phyloP scores from a whole-genome alignment of 1,140 invertebrate genomes.

The Drosophila tsacasi region DNA sequence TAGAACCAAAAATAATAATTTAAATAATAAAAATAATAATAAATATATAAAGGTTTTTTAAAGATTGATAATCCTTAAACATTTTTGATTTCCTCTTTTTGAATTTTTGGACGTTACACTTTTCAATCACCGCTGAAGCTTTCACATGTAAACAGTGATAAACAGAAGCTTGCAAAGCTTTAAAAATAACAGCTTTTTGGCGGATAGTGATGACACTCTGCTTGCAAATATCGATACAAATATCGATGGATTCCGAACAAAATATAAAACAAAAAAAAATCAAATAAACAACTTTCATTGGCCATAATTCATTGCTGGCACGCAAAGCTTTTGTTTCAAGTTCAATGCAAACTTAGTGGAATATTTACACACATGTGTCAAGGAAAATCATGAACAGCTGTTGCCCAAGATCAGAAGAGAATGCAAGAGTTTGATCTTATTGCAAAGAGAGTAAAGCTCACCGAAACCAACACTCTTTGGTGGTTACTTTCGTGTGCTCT shows the following conservation, averaged over 20 bases:
- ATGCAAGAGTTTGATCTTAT: background rate
- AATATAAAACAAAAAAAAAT: background rate
- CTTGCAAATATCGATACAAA: slow-evolving; percentile 8
- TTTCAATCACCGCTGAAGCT: slow-evolving; percentile 26
- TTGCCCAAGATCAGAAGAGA: slow-evolving; percentile 2
- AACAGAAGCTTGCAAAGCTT: slow-evolving; percentile 52
- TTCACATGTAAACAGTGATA: slow-evolving; percentile 23
- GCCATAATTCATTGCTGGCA: background rate
- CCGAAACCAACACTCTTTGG: background rate
- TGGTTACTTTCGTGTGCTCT: slow-evolving; percentile 2
- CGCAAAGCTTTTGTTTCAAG: slow-evolving; percentile 18
- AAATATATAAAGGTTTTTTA: background rate
- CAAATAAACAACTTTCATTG: slow-evolving; percentile 14
- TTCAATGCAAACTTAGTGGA: slow-evolving; percentile 3
- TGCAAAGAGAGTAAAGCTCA: slow-evolving; percentile 4
- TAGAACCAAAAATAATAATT: too few species aligned
- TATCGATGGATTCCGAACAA: background rate
- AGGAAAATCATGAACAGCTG: slow-evolving; percentile 28
- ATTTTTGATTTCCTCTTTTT: slow-evolving; percentile 2
- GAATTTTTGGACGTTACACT: slow-evolving; percentile 10
- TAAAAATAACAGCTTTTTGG: slow-evolving; percentile 45
- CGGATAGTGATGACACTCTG: slow-evolving; percentile 3
- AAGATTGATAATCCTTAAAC: background rate
- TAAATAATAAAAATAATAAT: background rate
- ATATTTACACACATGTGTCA: slow-evolving; percentile 19